Evolutionary conservation across 1,140 invertebrate species (phyloP), one percentile per base, ranked within the genome.

Genomic region (Plectrocnemia conspersa): DNA sequence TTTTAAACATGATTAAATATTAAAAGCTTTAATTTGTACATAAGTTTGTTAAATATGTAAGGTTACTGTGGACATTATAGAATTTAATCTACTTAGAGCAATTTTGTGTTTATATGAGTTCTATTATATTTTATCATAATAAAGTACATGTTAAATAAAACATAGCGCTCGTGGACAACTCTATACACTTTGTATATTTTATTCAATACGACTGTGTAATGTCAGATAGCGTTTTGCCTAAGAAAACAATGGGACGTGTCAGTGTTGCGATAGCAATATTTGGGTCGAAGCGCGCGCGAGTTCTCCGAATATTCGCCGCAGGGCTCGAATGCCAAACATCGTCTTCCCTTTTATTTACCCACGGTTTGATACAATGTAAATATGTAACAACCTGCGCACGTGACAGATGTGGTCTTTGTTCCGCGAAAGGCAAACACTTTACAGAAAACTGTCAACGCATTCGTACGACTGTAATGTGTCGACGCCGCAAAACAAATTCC

Each of bases 311-410:
- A 41, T 25, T 36, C 18, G 19, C 27, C 22, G 22, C 11, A 7
- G 7, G 35, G 21, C 23, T 25, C 21, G 9, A 19, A 41, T 38
- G 22, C 21, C 54, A 56, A 56, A 56, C 54, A 52, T 13, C 41
- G 33, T 3, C 15, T 25, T 19, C 7, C 36, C 27, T 41, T 38
- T 48, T 53, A 50, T 58, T 58, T 58, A 29, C 56, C 16, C 50
- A 42, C 25, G n/a, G 44, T 58, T 19, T 58, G 56, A 58, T 49
- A 54, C 46, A 58, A 18, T 33, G 56, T 53, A 58, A 58, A 58
- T 54, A 58, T 58, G 50, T 53, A 54, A 57, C 47, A 18, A 50
- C 33, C 47, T 50, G 47, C 47, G 38, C 40, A 29, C 55, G 32
- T 22, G 27, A 41, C 29, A 27, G 21, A 52, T 48, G 47, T 22